These are phyloP conservation scores for Drosophila neocordata DNA, from an alignment of 1,140 invertebrate genomes.

Conservation along the genomic window DNA sequence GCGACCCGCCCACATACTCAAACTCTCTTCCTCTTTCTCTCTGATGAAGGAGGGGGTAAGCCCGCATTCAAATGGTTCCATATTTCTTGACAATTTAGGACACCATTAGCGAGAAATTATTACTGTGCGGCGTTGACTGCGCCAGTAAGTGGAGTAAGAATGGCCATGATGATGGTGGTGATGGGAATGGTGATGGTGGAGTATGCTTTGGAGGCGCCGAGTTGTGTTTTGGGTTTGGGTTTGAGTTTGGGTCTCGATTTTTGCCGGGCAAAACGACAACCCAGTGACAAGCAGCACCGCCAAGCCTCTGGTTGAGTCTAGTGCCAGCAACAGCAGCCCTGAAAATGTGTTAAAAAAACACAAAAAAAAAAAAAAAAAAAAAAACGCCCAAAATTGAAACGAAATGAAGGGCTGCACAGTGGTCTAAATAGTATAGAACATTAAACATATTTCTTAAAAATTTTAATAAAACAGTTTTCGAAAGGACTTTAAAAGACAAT, in stretches of 20 bases:
- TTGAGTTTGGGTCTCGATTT: slow-evolving; percentile 35
- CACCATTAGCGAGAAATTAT: slow-evolving; percentile 81
- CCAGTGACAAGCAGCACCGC: slow-evolving; percentile 41
- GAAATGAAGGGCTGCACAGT: slow-evolving; percentile 16
- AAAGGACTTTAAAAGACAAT: no score
- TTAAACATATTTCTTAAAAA: background rate
- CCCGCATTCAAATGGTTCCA: slow-evolving; percentile 77
- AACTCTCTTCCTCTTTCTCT: background rate
- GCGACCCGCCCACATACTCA: slow-evolving; percentile 58
- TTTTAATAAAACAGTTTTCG: no score
- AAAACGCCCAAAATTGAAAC: slow-evolving; percentile 2
- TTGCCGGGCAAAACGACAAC: slow-evolving; percentile 61
- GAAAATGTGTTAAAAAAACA: slow-evolving; percentile 38
- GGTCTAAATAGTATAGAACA: background rate
- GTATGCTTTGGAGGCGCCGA: slow-evolving; percentile 11
- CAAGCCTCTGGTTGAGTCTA: background rate
- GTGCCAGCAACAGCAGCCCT: slow-evolving; percentile 30
- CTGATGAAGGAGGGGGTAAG: slow-evolving; percentile 15
- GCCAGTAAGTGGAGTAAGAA: slow-evolving; percentile 36
- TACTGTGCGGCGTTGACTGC: slow-evolving; percentile 53
- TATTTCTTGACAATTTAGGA: slow-evolving; percentile 81
- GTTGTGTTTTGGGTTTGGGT: no score
- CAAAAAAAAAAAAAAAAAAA: slow-evolving; percentile 29
- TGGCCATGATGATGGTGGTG: background rate
- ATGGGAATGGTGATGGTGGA: slow-evolving; percentile 2